Evolutionary conservation across 92 coral and sea anemone genomes (phyloP), one percentile per base, ranked within the genome.

Genomic region (Anthopleura xanthogrammica): DNA sequence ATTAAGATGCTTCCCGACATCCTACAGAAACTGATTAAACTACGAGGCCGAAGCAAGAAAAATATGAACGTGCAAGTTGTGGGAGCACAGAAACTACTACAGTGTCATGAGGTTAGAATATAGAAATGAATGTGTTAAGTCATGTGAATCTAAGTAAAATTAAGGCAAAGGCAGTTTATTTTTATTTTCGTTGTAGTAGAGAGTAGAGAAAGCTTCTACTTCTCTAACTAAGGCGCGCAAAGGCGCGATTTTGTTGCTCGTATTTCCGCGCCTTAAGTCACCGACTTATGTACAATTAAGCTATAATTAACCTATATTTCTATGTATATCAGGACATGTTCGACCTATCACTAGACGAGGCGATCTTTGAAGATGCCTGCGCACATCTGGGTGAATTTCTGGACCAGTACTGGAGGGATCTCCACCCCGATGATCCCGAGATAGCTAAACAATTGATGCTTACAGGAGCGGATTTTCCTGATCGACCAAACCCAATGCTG

Each of bases 391-490:
- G 98, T 1, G 98, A 94, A 68, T 96, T 94, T 76, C 88, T 96
- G 71, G 99, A 96, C 46, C 99, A 96, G 86, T 97, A 97, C 79
- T 97, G 99, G 99, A 87, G 98, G 14, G 98, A 93, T 85, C 86
- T 93, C 17, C 95, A 91, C 62, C 98, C 98, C 1, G 80, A 80
- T 39, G 95, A 93, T 71, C 84, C 87, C 12, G 98, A 89, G 48
- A 87, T 89, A 24, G 84, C 87, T 19, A 85, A 85, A 40, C 88
- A 87, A 60, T 79, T 87, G 85, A 89, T 89, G 89, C 74, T 64
- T 22, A 78, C 72, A 13, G 88, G 88, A 41, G 78, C 72, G 5
- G 88, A 85, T 74, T 85, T 85, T 29, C 83, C 88, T 17, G 88
- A 85, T 81, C 52, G 88, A 24, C 88, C 88, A 20, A 85, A 85